Percentiles rank a stretch among this genome's conserved stretches.
Evolutionary conservation across 2,797 vertebrate species (phyloP).

Genomic region (Chaetodon trifasciatus): DNA sequence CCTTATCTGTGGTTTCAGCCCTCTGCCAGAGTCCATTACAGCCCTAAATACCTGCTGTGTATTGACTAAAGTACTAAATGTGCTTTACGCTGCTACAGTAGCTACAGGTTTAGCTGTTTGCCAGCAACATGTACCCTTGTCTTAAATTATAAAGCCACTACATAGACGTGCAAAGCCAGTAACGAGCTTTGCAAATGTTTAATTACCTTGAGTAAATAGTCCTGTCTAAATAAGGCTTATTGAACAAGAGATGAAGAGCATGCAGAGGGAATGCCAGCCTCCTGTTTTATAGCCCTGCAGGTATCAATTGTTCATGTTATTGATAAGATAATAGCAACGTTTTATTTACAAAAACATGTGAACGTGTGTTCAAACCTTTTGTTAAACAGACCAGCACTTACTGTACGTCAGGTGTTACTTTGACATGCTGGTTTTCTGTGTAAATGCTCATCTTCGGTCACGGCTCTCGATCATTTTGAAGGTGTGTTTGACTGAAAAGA

Average conservation of each 20-base stretch:
- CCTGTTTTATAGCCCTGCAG: background rate
- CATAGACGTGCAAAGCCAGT: constrained; percentile 3
- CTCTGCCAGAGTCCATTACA: background rate
- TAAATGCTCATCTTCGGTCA: too few species aligned
- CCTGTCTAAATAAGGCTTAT: background rate
- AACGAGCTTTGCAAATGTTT: background rate
- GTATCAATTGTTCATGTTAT: background rate
- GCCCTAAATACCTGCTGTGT: background rate
- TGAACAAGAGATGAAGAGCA: background rate
- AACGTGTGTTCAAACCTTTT: too few species aligned
- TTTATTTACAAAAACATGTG: background rate
- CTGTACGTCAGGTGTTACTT: too few species aligned
- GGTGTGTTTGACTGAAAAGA: background rate
- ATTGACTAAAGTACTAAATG: too few species aligned
- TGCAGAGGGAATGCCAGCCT: background rate
- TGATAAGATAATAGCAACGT: background rate
- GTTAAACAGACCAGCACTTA: too few species aligned
- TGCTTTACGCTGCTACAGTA: background rate
- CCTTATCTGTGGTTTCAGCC: constrained; percentile 7
- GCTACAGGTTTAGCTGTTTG: background rate
- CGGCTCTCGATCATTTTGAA: too few species aligned
- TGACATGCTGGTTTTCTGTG: too few species aligned
- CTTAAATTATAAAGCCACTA: background rate
- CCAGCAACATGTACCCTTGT: background rate
- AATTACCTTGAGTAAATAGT: background rate